phyloP scores from a whole-genome alignment of 2,113 vertebrate species.

The Hyperopisus bebe region DNA sequence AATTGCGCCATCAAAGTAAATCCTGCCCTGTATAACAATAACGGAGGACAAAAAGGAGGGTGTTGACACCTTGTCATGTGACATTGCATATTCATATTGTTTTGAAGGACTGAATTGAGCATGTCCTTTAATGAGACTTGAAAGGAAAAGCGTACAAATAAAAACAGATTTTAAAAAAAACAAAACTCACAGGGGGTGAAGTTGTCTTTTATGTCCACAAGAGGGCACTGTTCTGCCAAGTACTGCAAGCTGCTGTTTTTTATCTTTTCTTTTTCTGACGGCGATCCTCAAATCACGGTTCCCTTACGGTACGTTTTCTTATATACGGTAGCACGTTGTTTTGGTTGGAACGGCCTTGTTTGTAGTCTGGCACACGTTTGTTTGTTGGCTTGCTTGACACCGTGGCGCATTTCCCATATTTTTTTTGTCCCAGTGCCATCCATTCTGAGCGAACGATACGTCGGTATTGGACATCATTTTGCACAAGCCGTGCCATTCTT shows the following conservation, averaged over 20 bases:
- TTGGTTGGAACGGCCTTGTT: neutral
- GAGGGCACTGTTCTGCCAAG: constrained; percentile 54
- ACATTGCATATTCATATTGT: constrained; percentile 8
- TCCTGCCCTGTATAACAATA: neutral
- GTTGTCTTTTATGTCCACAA: constrained; percentile 35
- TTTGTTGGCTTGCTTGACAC: constrained; percentile 35
- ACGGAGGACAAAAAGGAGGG: neutral
- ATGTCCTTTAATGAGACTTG: neutral
- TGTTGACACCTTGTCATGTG: neutral
- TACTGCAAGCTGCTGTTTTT: neutral
- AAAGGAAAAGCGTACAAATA: constrained; percentile 1
- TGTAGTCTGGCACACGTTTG: constrained; percentile 11
- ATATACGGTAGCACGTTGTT: neutral
- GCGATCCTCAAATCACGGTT: neutral
- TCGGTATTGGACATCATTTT: constrained; percentile 32
- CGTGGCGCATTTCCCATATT: constrained; percentile 29
- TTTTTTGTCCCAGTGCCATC: constrained; percentile 6
- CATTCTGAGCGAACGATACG: neutral
- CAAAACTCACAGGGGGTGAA: neutral
- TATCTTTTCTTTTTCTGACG: neutral
- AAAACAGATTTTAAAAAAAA: neutral
- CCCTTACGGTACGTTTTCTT: neutral
- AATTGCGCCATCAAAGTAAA: neutral
- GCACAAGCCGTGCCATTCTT: constrained; percentile 36
- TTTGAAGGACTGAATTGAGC: constrained; percentile 6